A percentile compares a stretch with the other conserved stretches of the same genome.
These are phyloP conservation scores for Cephus sareptanus DNA, from an alignment of 2,888 invertebrate genomes.

Conservation along the genomic window DNA sequence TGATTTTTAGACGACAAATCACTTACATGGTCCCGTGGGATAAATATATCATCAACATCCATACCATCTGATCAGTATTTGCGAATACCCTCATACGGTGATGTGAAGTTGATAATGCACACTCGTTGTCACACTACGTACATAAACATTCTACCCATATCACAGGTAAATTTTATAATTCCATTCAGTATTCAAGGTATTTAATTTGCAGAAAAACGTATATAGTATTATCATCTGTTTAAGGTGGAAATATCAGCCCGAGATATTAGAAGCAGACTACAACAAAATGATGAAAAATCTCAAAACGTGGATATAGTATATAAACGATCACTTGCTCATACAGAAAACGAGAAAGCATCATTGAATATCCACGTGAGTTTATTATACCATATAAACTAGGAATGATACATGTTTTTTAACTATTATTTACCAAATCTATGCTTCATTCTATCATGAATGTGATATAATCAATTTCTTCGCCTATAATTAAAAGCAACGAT, in stretches of 20 bases:
- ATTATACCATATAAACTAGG: background rate
- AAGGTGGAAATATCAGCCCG: constrained; percentile 82
- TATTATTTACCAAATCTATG: background rate
- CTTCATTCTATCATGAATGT: background rate
- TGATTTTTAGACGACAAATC: constrained; percentile 27
- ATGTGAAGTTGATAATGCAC: constrained; percentile 69
- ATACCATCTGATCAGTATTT: constrained; percentile 68
- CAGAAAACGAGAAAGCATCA: constrained; percentile 36
- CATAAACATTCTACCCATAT: constrained; percentile 70
- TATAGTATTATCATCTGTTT: constrained; percentile 16
- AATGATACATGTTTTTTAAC: background rate
- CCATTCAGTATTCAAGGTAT: background rate
- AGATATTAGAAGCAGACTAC: constrained; percentile 79
- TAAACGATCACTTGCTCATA: constrained; percentile 9
- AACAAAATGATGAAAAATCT: constrained; percentile 40
- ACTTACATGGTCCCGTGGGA: constrained; percentile 51
- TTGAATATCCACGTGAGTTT: constrained; percentile 32
- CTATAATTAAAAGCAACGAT: background rate
- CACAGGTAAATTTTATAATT: constrained; percentile 65
- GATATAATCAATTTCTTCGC: background rate
- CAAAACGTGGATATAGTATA: constrained; percentile 18
- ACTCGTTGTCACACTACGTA: constrained; percentile 68
- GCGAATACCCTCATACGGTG: constrained; percentile 71
- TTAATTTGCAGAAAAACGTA: background rate
- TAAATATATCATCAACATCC: constrained; percentile 43